These are phyloP conservation scores for Trichogramma evanescens DNA, from an alignment of 2,888 invertebrate genomes.

Conservation along the genomic window DNA sequence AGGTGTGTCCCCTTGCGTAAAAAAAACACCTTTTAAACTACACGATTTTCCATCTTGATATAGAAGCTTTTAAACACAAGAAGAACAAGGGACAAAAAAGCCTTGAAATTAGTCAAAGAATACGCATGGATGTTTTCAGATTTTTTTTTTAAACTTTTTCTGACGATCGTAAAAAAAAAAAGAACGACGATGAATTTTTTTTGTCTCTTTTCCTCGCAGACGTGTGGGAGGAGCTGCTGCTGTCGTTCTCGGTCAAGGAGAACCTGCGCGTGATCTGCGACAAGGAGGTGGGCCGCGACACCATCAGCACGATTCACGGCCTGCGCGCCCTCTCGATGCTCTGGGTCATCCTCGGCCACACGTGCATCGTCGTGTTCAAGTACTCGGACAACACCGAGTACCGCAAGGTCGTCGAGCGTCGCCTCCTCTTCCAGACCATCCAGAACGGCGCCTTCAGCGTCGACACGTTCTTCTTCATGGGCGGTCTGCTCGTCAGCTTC, in stretches of 20 bases:
- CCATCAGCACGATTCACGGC: slow-evolving; percentile 46
- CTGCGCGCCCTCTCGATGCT: slow-evolving; percentile 46
- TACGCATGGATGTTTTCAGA: neutral
- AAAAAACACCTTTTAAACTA: too few relatives aligned
- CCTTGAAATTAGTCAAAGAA: neutral
- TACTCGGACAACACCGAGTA: slow-evolving; percentile 66
- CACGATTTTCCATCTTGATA: too few relatives aligned
- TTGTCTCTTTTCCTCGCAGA: slow-evolving; percentile 32
- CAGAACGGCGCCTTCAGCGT: slow-evolving; percentile 48
- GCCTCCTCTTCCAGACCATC: slow-evolving; percentile 46
- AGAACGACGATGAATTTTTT: neutral
- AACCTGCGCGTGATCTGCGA: slow-evolving; percentile 45
- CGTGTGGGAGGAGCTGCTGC: slow-evolving; percentile 40
- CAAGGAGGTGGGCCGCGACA: slow-evolving; percentile 43
- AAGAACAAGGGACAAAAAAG: neutral
- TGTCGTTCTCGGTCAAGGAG: slow-evolving; percentile 44
- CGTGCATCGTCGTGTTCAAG: slow-evolving; percentile 68
- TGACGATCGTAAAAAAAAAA: neutral
- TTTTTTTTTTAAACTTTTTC: neutral
- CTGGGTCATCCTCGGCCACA: slow-evolving; percentile 48
- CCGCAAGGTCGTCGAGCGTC: slow-evolving; percentile 43
- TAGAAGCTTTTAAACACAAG: neutral
- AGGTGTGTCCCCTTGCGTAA: too few relatives aligned
- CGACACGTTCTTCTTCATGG: slow-evolving; percentile 48
- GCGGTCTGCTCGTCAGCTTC: slow-evolving; percentile 78